A percentile compares a stretch with the other conserved stretches of the same genome.
Conservation (phyloP, 2,113 vertebrate species). For the Hystrix cristata region DNA sequence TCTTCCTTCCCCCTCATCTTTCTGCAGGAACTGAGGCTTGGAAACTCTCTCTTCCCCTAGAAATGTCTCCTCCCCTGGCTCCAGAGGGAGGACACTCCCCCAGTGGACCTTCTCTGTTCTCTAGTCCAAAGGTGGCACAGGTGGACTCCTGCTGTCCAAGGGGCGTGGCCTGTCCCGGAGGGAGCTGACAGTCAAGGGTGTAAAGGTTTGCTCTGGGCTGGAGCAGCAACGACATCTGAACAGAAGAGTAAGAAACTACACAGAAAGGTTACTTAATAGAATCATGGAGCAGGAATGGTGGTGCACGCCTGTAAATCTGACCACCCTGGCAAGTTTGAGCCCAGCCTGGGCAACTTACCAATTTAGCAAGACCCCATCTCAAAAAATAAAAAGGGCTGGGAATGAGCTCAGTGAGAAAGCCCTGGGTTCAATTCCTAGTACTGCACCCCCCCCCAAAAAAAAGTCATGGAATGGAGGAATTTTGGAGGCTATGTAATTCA, state of each 20-base stretch:
- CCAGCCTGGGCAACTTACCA: too few relatives aligned
- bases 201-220: neutral
- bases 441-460: too few relatives aligned
- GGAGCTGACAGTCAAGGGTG: neutral
- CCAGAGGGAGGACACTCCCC: neutral
- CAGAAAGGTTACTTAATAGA: slow-evolving; percentile 1
- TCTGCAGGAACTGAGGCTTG: neutral
- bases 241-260: neutral
- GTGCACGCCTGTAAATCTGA: too few relatives aligned
- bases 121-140: neutral
- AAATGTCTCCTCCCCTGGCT: neutral
- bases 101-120: neutral
- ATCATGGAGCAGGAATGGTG: neutral
- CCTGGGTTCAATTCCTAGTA: too few relatives aligned
- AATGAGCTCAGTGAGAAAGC: too few relatives aligned
- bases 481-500: too few relatives aligned
- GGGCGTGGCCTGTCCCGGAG: neutral
- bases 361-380: too few relatives aligned
- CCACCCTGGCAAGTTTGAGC: too few relatives aligned
- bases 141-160: neutral
- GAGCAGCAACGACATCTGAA: neutral
- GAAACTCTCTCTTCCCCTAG: slow-evolving; percentile 20
- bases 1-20: neutral
- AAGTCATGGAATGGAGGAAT: too few relatives aligned
- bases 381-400: too few relatives aligned